phyloP scores from a whole-genome alignment of 2,888 invertebrate genomes.

The Lithophane ornitopus region DNA sequence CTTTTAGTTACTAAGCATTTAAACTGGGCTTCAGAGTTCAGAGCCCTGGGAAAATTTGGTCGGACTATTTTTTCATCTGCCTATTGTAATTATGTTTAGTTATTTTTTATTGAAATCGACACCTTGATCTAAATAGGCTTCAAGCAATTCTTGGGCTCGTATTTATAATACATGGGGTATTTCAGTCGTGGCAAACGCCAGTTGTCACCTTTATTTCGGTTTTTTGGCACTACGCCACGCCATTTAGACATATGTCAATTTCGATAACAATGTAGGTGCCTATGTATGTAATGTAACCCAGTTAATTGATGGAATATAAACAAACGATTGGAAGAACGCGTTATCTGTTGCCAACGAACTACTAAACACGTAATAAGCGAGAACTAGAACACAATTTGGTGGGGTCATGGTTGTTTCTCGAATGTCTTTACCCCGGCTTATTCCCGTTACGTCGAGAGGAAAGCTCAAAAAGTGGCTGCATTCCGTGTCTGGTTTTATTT shows the following conservation, averaged over 20 bases:
- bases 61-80: neutral
- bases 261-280: slow-evolving; percentile 54
- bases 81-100: slow-evolving; percentile 29
- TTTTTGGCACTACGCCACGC: slow-evolving; percentile 76
- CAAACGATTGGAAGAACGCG: slow-evolving; percentile 42
- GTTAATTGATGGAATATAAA: slow-evolving; percentile 54
- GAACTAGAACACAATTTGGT: slow-evolving; percentile 57
- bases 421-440: slow-evolving; percentile 56
- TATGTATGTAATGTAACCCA: slow-evolving; percentile 46
- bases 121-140: slow-evolving; percentile 73
- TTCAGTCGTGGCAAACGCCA: slow-evolving; percentile 68
- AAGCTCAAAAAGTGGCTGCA: slow-evolving; percentile 79
- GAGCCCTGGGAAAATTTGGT: no score
- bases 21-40: accelerated
- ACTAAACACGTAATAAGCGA: slow-evolving; percentile 34
- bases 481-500: slow-evolving; percentile 82
- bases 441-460: slow-evolving; percentile 74
- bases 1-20: neutral
- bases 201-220: slow-evolving; percentile 75
- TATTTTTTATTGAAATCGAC: slow-evolving; percentile 64
- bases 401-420: slow-evolving; percentile 64
- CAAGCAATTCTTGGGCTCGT: slow-evolving; percentile 64
- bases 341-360: slow-evolving; percentile 43
- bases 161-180: slow-evolving; percentile 67
- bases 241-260: slow-evolving; percentile 78